Percentiles rank a stretch among this genome's conserved stretches.
phyloP scores from a whole-genome alignment of 1,140 invertebrate species.

The Megalonaias nervosa region DNA sequence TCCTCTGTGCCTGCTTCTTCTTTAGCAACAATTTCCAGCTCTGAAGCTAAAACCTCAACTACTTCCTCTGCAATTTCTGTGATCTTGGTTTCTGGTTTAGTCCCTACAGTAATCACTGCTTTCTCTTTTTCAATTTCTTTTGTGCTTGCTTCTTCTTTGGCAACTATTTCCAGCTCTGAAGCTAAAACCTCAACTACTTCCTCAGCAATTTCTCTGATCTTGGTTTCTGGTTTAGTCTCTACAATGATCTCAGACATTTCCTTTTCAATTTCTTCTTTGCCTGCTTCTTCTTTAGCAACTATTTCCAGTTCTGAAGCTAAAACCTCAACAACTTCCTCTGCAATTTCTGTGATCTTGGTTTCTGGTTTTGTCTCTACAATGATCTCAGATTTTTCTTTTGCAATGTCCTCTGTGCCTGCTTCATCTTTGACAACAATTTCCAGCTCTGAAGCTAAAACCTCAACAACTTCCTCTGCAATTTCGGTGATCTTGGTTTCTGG shows the following conservation, averaged over 20 bases:
- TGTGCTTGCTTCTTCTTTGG: too few relatives aligned
- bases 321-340: not conserved
- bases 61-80: conserved; percentile 11
- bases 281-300: not conserved
- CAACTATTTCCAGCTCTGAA: too few relatives aligned
- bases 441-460: too few relatives aligned
- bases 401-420: too few relatives aligned
- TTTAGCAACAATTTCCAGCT: not conserved
- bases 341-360: conserved; percentile 17
- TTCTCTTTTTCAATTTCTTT: too few relatives aligned
- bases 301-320: not conserved
- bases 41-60: conserved; percentile 10
- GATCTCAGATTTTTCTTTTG: conserved; percentile 18
- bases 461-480: too few relatives aligned
- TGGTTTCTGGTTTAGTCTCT: not conserved
- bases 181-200: not conserved
- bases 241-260: conserved; percentile 3
- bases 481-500: too few relatives aligned
- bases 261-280: conserved; percentile 5
- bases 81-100: not conserved
- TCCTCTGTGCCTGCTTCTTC: not conserved
- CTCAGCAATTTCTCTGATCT: conserved; percentile 1
- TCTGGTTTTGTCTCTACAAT: conserved; percentile 10
- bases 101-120: too few relatives aligned
- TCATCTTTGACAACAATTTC: too few relatives aligned